Evolutionary conservation across 1,140 invertebrate species (phyloP), one percentile per base, ranked within the genome.

Genomic region (Hylaeus anthracinus): DNA sequence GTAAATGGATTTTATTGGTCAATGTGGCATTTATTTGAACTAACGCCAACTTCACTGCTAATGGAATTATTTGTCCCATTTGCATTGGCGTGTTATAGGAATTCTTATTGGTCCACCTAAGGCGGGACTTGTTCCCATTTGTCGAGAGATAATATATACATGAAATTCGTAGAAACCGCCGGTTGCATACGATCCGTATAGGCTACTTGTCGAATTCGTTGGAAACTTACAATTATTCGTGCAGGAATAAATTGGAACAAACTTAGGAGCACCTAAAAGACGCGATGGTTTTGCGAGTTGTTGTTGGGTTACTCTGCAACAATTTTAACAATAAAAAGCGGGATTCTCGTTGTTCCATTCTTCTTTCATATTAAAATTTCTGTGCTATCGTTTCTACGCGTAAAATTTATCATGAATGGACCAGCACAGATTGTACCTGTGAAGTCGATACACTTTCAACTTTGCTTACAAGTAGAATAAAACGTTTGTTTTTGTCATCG

Each of bases 71-170:
- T 58, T 37, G 10, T 74, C 15, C 72, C 5, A 51, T 67, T 58
- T 41, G 51, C 48, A 69, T 79, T 8, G 61, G 2, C 61, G 64
- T 39, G 10, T 37, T 3, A 51, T 41, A 39, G 26, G 10, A 5
- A 0, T 37, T 41, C 0, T 48, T 43, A 89, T 85, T 88, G 74
- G 88, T 58, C 5, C 5, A 39, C 65, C 39, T 43, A 85, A 82
- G 86, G 88, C 88, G 88, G 84, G 88, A 88, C 69, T 69, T 14
- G 1, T 51, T 14, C 2, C 26, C 41, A 86, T 88, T 88, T 64
- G 86, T 51, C 12, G 0, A 71, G 9, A 56, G 5, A 14, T 56
- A 9, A 6, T n/a, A 56, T 55, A 51, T 45, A 26, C 1, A 39
- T 5, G 43, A 15, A 8, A 58, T 55, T 70, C 14, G 6, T 26